Percentiles rank a stretch among this genome's conserved stretches.
phyloP scores from a whole-genome alignment of 2,113 vertebrate genomes.

The Amphilophus citrinellus region DNA sequence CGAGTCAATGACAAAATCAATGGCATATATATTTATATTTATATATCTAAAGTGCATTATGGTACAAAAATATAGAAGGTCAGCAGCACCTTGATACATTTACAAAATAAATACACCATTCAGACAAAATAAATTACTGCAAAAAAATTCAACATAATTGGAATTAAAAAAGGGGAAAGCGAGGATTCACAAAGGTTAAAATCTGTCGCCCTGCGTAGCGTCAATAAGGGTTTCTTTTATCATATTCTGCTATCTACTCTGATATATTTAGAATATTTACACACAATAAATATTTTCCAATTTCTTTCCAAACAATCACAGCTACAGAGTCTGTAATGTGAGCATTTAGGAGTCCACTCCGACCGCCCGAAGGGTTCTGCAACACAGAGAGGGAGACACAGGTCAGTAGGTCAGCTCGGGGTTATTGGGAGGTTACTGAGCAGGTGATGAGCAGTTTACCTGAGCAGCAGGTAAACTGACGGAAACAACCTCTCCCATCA shows the following conservation, averaged over 20 bases:
- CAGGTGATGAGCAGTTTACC: no score
- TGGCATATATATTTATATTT: constrained; percentile 89
- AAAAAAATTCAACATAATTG: constrained; percentile 74
- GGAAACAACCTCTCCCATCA: no score
- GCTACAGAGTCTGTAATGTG: constrained; percentile 69
- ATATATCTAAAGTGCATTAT: constrained; percentile 99
- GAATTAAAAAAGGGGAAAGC: constrained; percentile 68
- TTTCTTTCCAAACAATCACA: constrained; percentile 78
- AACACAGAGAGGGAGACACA: constrained; percentile 52
- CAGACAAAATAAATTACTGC: constrained; percentile 93
- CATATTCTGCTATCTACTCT: constrained; percentile 67
- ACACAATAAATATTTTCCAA: constrained; percentile 84
- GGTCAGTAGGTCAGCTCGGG: background rate
- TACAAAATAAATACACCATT: constrained; percentile 98
- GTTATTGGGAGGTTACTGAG: no score
- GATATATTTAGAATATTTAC: constrained; percentile 83
- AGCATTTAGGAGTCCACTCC: constrained; percentile 72
- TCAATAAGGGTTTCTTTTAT: constrained; percentile 58
- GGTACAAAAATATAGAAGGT: constrained; percentile 95
- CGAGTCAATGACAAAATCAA: constrained; percentile 70
- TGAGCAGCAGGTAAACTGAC: no score
- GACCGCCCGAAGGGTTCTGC: constrained; percentile 65
- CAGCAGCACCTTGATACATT: constrained; percentile 97
- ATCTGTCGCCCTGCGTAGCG: constrained; percentile 70
- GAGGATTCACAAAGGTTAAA: constrained; percentile 81